Percentiles rank a stretch among this genome's conserved stretches.
phyloP scores from a whole-genome alignment of 1,140 invertebrate genomes.

The Eufriesea mexicana region DNA sequence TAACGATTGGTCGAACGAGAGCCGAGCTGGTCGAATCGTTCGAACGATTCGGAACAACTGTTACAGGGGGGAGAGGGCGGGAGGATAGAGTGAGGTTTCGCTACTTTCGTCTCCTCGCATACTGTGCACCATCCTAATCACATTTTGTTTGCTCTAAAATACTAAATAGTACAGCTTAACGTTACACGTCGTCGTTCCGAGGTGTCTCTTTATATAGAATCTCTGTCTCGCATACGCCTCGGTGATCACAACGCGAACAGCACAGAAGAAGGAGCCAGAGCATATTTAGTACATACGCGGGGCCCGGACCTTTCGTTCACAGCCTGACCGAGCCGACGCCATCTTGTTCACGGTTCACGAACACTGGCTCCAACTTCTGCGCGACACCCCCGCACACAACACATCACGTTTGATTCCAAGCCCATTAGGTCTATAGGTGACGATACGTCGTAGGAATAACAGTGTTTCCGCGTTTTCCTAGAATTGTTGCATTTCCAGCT shows the following conservation, averaged over 20 bases:
- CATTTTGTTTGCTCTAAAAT: constrained; percentile 78
- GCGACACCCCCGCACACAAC: constrained; percentile 8
- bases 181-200: constrained; percentile 69
- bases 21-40: neutral
- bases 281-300: constrained; percentile 44
- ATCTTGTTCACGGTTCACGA: neutral
- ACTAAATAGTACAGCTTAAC: constrained; percentile 77
- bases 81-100: neutral
- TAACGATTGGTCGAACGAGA: constrained; percentile 9
- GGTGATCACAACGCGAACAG: constrained; percentile 50
- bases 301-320: constrained; percentile 82
- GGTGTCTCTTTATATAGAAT: constrained; percentile 70
- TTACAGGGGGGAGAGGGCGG: constrained; percentile 20
- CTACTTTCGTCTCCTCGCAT: constrained; percentile 61
- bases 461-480: constrained; percentile 33
- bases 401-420: constrained; percentile 65
- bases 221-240: constrained; percentile 44
- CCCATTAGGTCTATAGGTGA: constrained; percentile 55
- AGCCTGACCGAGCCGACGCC: constrained; percentile 80
- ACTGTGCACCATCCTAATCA: constrained; percentile 75
- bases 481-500: constrained; percentile 65
- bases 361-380: constrained; percentile 33
- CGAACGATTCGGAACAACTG: constrained; percentile 18
- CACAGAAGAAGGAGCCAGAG: constrained; percentile 65
- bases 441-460: constrained; percentile 65